Conservation (phyloP, 2,888 invertebrate genomes). For the Xestobium rufovillosum region DNA sequence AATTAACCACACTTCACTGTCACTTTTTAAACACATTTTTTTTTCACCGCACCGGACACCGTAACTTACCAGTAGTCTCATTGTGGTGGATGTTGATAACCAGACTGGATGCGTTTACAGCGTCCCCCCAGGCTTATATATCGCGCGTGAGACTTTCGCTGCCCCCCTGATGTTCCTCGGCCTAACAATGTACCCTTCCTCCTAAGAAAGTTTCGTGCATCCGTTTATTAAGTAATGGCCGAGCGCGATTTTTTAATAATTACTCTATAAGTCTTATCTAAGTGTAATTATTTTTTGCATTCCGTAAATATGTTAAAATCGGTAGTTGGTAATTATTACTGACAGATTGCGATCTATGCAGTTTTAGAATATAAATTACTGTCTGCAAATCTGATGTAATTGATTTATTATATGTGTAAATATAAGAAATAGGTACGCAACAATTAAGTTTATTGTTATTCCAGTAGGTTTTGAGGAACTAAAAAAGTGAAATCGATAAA, state of each 20-base stretch:
- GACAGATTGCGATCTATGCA: no score
- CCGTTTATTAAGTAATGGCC: constrained; percentile 28
- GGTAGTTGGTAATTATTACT: no score
- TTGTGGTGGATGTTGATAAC: constrained; percentile 29
- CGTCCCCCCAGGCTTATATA: constrained; percentile 36
- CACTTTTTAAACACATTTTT: constrained; percentile 1
- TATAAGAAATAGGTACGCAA: no score
- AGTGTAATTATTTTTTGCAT: no score
- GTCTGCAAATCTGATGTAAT: no score
- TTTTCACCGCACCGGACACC: constrained; percentile 6
- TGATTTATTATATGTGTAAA: no score
- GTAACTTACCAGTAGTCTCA: constrained; percentile 43
- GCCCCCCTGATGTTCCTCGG: constrained; percentile 25
- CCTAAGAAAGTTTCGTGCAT: constrained; percentile 30
- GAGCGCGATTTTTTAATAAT: constrained; percentile 9
- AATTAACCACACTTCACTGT: not conserved
- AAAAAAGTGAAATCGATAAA: no score
- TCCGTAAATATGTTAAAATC: no score
- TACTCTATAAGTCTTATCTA: constrained; percentile 6
- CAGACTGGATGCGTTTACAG: constrained; percentile 33
- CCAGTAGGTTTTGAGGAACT: no score
- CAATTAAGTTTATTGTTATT: no score
- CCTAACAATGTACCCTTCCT: constrained; percentile 29
- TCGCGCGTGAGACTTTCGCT: constrained; percentile 36
- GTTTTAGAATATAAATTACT: no score